Evolutionary conservation across 1,140 invertebrate species (phyloP), one percentile per base, ranked within the genome.

Genomic region (Halesus radiatus): DNA sequence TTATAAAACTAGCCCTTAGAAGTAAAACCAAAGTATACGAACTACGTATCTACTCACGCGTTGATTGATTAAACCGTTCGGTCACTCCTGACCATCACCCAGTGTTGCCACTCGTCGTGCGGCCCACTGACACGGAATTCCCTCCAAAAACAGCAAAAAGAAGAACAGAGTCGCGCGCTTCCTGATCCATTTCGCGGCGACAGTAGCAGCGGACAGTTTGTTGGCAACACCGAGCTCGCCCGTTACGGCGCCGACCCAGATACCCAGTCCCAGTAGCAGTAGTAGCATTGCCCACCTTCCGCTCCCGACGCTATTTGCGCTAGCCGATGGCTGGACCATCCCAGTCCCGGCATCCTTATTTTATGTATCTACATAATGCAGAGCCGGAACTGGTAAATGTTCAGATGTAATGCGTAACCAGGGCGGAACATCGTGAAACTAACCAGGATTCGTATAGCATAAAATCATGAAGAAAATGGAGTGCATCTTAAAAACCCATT

Each of bases 81-180:
- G 10, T 45, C 37, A 45, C 10, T 45, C 37, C 37, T 10, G 37
- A 45, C 8, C 37, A 13, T 13, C 37, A 45, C 0, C 10, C 37
- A 45, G 37, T 45, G 37, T 45, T 45, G 37, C 37, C 37, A 13
- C 13, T 45, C 8, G 37, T 45, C 8, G 8, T 3, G 37, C 68
- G 68, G 20, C 68, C 68, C 68, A 72, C 68, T 72, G 68, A 72
- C 68, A 72, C 68, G 68, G 68, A 72, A 72, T 72, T 72, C 68
- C 68, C 68, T 72, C 50, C 68, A 72, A 72, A 70, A 72, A 72
- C 18, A 20, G 22, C 20, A 72, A 70, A 72, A 54, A 50, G 45
- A 23, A 53, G 54, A 72, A 10, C 22, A n/a, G 68, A 18, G 20
- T 72, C 37, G 8, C 37, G 37, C 37, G 10, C 68, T 72, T 72